Evolutionary conservation across 2,888 invertebrate species (phyloP).

Genomic region (Kuschelorhynchus macadamiae): DNA sequence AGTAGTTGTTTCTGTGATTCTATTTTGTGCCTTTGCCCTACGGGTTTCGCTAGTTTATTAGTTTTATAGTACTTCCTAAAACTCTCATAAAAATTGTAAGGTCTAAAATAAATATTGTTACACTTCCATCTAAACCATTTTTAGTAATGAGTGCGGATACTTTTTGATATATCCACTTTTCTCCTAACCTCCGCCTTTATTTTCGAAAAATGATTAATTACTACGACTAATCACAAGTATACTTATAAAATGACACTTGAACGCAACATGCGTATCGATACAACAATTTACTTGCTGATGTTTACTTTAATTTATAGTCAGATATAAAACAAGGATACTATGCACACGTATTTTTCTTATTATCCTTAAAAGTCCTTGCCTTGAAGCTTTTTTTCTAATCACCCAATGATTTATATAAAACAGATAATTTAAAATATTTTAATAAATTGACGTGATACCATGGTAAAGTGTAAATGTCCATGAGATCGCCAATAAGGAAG

Average conservation of each 20-base stretch:
- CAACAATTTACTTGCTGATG: not conserved
- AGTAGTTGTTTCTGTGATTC: no score
- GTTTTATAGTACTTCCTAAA: no score
- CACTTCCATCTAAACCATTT: no score
- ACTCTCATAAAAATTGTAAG: no score
- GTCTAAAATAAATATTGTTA: no score
- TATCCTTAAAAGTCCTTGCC: slow-evolving; percentile 46
- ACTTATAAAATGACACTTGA: not conserved
- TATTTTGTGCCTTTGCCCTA: no score
- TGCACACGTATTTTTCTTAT: slow-evolving; percentile 22
- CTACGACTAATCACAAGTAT: no score
- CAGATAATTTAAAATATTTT: slow-evolving; percentile 46
- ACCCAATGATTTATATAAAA: slow-evolving; percentile 41
- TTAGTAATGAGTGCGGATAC: no score
- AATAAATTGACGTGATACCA: slow-evolving; percentile 42
- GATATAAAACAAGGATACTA: slow-evolving; percentile 34
- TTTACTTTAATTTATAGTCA: slow-evolving; percentile 27
- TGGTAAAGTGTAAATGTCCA: slow-evolving; percentile 41
- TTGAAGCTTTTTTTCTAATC: slow-evolving; percentile 42
- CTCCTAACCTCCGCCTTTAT: no score
- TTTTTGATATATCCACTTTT: no score
- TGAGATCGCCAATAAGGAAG: slow-evolving; percentile 47
- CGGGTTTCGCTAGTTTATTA: no score
- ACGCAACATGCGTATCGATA: not conserved
- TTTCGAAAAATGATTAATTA: no score